Percentiles rank a stretch among this genome's conserved stretches.
Evolutionary conservation across 2,888 invertebrate genomes (phyloP).

Genomic region (Euproctis similis): DNA sequence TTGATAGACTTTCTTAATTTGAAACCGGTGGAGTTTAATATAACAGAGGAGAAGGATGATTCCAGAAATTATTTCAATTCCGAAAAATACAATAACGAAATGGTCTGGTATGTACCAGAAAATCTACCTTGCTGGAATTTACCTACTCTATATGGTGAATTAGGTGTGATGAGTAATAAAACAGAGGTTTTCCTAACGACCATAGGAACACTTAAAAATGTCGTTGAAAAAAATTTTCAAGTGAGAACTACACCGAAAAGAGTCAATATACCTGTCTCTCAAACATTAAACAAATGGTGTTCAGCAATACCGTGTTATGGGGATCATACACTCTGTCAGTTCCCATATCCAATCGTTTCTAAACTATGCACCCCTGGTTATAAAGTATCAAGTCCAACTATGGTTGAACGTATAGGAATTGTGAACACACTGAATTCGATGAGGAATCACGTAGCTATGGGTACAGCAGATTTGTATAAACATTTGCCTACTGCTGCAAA

Average conservation of each 20-base stretch:
- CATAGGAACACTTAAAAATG: slow-evolving; percentile 36
- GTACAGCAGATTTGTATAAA: slow-evolving; percentile 34
- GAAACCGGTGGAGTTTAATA: slow-evolving; percentile 33
- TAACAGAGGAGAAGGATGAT: slow-evolving; percentile 7
- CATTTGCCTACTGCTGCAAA: slow-evolving; percentile 55
- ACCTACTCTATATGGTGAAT: slow-evolving; percentile 49
- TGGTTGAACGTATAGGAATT: slow-evolving; percentile 40
- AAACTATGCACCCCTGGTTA: slow-evolving; percentile 42
- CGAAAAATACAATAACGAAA: slow-evolving; percentile 6
- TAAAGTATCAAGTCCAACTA: slow-evolving; percentile 33
- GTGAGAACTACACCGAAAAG: slow-evolving; percentile 4
- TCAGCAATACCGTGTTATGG: slow-evolving; percentile 52
- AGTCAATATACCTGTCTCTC: slow-evolving; percentile 10
- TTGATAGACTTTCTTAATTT: slow-evolving; percentile 44
- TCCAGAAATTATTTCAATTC: neutral
- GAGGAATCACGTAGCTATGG: slow-evolving; percentile 57
- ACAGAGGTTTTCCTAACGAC: slow-evolving; percentile 41
- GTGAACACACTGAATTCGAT: slow-evolving; percentile 59
- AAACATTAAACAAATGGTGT: slow-evolving; percentile 54
- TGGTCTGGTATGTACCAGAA: slow-evolving; percentile 54
- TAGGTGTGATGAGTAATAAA: slow-evolving; percentile 19
- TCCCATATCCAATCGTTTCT: slow-evolving; percentile 32
- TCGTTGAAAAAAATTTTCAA: slow-evolving; percentile 24
- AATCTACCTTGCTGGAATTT: slow-evolving; percentile 57
- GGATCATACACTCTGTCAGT: slow-evolving; percentile 63